Base-by-base conservation (phyloP, 2,888 invertebrate genomes). In the Troglohyphantes excavatus region DNA sequence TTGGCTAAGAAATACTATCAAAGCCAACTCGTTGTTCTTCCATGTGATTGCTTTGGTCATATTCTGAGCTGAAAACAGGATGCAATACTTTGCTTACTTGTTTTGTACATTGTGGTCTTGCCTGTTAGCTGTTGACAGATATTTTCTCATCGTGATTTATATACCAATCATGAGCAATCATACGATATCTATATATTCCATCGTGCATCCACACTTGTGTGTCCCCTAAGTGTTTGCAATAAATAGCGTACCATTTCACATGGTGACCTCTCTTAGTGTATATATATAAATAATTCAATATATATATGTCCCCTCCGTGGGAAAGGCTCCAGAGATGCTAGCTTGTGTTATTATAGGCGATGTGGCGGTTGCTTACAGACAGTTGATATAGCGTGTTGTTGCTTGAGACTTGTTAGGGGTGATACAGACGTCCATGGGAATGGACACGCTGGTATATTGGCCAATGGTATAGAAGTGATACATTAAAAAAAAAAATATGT, bases 31-130 rank as follows among this genome's bases (percentile, higher is more conserved):
- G 43, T 19, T 79, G 86, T 72, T 88, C 87, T 81, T 82, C 82
- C 81, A 82, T 89, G 68, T 61, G 88, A 89, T 73, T 67, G 88
- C 73, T 70, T 89, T 89, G 88, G 82, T 89, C 88, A 89, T 89
- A 89, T 75, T 82, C 76, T 88, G 67, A 75, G 85, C 59, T 61
- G 27, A 23, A 53, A 53, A 70, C 59, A 89, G 76, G 68, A 89
- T 68, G 87, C 87, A 81, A 43, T 59, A 39, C 73, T 81, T 75
- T 82, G 75, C 82, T 82, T 88, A 88, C 79, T 89, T 89, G 82
- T 82, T 89, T 89, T 76, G 65, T 89, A 76, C 59, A 73, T 81
- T 75, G 82, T 82, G 76, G 61, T 65, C 79, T 87, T 81, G 72
- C 72, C 82, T 82, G 75, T 89, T 89, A 89, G 88, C 68, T 82